These are phyloP conservation scores for Penaeus monodon DNA, from an alignment of 2,888 invertebrate genomes.

Conservation along the genomic window DNA sequence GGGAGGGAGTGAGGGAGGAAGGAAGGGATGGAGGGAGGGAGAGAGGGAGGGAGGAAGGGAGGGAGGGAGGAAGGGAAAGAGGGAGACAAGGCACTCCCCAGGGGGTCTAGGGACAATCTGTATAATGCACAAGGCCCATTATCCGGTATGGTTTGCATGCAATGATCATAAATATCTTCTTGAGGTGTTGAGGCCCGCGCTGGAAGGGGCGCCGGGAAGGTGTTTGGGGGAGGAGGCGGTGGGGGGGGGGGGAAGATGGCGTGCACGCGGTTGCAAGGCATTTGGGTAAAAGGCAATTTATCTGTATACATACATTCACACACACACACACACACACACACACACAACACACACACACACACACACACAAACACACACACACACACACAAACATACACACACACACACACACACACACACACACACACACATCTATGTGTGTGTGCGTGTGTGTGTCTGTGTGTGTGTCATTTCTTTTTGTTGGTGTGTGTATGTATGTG, in stretches of 20 bases:
- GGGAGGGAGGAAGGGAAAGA: background rate
- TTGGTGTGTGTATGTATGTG: too few relatives aligned
- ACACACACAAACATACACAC: too few relatives aligned
- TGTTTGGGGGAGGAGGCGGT: background rate
- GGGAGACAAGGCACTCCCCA: background rate
- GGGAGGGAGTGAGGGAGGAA: background rate
- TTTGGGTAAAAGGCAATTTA: too few relatives aligned
- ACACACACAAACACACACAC: too few relatives aligned
- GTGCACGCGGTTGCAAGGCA: background rate
- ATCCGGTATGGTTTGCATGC: conserved; percentile 20
- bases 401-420: too few relatives aligned
- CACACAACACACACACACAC: too few relatives aligned
- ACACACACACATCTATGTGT: too few relatives aligned
- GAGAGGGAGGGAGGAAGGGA: background rate
- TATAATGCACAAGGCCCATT: conserved; percentile 51
- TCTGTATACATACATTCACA: too few relatives aligned
- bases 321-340: too few relatives aligned
- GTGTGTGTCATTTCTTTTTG: too few relatives aligned
- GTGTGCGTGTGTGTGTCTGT: too few relatives aligned
- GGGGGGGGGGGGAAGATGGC: background rate
- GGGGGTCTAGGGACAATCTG: conserved; percentile 42
- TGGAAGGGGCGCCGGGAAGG: background rate
- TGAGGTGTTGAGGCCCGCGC: background rate
- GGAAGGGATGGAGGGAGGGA: background rate
- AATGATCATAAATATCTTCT: conserved; percentile 16